Evolutionary conservation across 2,888 invertebrate genomes (phyloP).

Genomic region (Hesperia comma): DNA sequence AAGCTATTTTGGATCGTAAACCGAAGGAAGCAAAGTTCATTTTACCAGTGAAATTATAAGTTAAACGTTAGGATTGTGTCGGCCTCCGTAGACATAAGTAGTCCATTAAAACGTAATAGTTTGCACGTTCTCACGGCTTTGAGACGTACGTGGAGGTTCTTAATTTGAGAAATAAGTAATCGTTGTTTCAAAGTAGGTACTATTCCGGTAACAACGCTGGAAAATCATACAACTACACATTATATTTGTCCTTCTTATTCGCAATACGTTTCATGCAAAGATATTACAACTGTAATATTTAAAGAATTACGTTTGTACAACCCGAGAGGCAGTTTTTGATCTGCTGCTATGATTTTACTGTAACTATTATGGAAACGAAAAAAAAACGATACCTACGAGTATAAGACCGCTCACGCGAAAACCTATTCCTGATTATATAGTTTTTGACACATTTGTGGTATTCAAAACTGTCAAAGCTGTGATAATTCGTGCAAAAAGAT

Average conservation of each 20-base stretch:
- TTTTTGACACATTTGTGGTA: too few relatives aligned
- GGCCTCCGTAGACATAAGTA: conserved; percentile 39
- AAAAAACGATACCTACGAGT: too few relatives aligned
- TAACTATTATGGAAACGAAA: too few relatives aligned
- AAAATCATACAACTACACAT: neutral
- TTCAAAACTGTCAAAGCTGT: too few relatives aligned
- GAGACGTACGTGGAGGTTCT: conserved; percentile 28
- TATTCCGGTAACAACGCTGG: neutral
- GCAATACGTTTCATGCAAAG: too few relatives aligned
- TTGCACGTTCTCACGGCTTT: conserved; percentile 40
- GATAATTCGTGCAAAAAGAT: too few relatives aligned
- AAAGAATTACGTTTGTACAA: too few relatives aligned
- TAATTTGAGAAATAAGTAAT: conserved; percentile 29
- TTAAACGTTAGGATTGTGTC: conserved; percentile 19
- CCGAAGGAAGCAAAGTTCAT: neutral
- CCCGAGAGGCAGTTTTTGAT: too few relatives aligned
- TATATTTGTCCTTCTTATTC: neutral
- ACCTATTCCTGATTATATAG: too few relatives aligned
- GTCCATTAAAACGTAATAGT: conserved; percentile 42
- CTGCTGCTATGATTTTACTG: too few relatives aligned
- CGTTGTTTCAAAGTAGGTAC: conserved; percentile 4
- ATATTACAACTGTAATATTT: too few relatives aligned
- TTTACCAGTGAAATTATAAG: neutral
- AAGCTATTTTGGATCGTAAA: conserved; percentile 28
- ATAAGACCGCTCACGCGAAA: too few relatives aligned